Evolutionary conservation across 1,140 invertebrate species (phyloP).

Genomic region (Drosophila lacteicornis): DNA sequence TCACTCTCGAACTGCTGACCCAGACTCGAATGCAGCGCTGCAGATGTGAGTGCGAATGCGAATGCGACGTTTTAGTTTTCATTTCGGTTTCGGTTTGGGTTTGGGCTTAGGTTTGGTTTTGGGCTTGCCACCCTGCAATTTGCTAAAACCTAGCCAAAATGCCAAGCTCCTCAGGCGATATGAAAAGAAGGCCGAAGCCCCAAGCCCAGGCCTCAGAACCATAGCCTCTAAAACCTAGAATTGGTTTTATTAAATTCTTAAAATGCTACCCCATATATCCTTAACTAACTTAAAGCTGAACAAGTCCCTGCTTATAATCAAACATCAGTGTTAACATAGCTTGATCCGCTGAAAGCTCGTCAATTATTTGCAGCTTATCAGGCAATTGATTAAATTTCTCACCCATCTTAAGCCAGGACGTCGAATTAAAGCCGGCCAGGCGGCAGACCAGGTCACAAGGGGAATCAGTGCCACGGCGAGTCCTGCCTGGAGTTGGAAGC

Average conservation of each 20-base stretch:
- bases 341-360: conserved; percentile 20
- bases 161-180: conserved; percentile 30
- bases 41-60: conserved; percentile 50
- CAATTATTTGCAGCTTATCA: conserved; percentile 40
- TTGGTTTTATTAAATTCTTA: conserved; percentile 14
- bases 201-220: background rate
- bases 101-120: conserved; percentile 30
- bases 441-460: conserved; percentile 24
- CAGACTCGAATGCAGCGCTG: conserved; percentile 55
- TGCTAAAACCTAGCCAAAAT: conserved; percentile 50
- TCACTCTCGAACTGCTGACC: conserved; percentile 50
- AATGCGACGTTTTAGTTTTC: conserved; percentile 68
- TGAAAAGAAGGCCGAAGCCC: conserved; percentile 18
- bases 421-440: conserved; percentile 49
- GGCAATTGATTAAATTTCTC: conserved; percentile 60
- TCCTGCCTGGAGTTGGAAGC: conserved; percentile 1
- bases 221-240: conserved; percentile 8
- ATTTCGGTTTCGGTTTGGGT: conserved; percentile 45
- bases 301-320: background rate
- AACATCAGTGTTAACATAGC: conserved; percentile 6
- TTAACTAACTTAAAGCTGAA: too few relatives aligned
- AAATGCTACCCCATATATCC: background rate
- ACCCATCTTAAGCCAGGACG: conserved; percentile 31
- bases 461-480: conserved; percentile 39
- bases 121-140: conserved; percentile 61